Conservation (phyloP, 2,888 invertebrate genomes). For the Epistrophella euchroma region DNA sequence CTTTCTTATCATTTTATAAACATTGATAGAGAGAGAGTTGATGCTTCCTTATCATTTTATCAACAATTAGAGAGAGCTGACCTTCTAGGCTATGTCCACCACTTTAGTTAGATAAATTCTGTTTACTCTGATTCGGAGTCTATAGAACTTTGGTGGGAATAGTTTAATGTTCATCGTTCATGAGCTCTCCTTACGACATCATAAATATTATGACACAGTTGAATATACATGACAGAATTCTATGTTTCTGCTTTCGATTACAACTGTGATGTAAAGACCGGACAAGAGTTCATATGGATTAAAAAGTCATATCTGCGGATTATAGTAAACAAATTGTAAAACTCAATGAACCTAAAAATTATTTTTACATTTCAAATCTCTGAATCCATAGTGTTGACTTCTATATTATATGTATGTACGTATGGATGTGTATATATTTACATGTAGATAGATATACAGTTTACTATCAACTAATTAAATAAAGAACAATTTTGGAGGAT, state of each 20-base stretch:
- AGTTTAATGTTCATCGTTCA: background rate
- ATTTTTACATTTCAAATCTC: background rate
- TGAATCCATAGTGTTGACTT: background rate
- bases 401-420: too few relatives aligned
- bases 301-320: background rate
- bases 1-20: constrained; percentile 53
- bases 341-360: background rate
- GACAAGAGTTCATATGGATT: background rate
- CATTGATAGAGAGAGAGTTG: constrained; percentile 8
- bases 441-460: background rate
- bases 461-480: background rate
- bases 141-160: background rate
- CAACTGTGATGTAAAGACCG: constrained; percentile 3
- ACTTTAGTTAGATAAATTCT: background rate
- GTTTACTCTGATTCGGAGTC: background rate
- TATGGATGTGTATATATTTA: too few relatives aligned
- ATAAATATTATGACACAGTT: constrained; percentile 10
- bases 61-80: constrained; percentile 15
- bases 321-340: constrained; percentile 1
- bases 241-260: background rate
- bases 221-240: background rate
- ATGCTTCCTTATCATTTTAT: constrained; percentile 52
- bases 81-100: background rate
- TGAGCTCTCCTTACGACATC: background rate
- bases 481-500: background rate